Conservation (phyloP, 2,888 invertebrate genomes). For the Parnassius glacialis region DNA sequence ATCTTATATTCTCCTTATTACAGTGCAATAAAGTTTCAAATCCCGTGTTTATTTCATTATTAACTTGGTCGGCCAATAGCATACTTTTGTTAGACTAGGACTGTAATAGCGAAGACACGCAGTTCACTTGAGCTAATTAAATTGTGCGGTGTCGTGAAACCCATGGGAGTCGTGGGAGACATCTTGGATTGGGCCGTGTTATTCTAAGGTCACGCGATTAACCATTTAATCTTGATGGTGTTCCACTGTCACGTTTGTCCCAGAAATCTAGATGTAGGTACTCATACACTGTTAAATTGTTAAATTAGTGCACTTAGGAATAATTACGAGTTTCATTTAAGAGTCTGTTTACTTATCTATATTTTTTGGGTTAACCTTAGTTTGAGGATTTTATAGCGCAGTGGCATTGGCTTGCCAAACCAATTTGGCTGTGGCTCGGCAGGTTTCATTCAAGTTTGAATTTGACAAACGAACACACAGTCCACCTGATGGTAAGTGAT, state of each 20-base stretch:
- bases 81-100: not conserved
- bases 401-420: no score
- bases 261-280: not conserved
- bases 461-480: no score
- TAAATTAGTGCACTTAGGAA: no score
- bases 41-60: not conserved
- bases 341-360: no score
- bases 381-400: no score
- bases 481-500: no score
- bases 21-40: conserved; percentile 10
- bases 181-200: not conserved
- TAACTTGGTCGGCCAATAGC: conserved; percentile 3
- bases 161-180: conserved; percentile 28
- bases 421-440: no score
- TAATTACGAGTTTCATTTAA: no score
- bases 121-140: conserved; percentile 30
- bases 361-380: no score
- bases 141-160: conserved; percentile 29
- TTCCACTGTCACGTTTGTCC: conserved; percentile 7
- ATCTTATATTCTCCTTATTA: not conserved
- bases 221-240: conserved; percentile 8
- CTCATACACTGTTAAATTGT: not conserved
- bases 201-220: conserved; percentile 20
- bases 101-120: conserved; percentile 10
- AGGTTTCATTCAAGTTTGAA: no score